Conservation (phyloP, 2,113 vertebrate genomes). For the Festucalex cinctus region DNA sequence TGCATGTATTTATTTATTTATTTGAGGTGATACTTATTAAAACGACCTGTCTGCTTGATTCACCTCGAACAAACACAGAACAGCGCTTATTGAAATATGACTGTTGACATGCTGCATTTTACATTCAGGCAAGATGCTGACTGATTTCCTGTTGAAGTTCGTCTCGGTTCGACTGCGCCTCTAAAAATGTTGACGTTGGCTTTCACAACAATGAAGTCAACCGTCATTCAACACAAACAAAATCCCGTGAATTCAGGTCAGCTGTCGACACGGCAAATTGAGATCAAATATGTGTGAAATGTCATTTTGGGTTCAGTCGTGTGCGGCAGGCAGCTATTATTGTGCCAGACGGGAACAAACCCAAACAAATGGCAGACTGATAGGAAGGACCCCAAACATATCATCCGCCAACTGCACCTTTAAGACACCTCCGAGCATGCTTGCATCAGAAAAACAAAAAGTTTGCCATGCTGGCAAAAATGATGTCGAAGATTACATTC, state of each 20-base stretch:
- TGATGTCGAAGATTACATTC: neutral
- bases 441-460: too few relatives aligned
- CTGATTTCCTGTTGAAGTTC: neutral
- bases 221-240: neutral
- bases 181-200: neutral
- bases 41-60: neutral
- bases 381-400: constrained; percentile 8
- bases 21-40: too few relatives aligned
- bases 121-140: neutral
- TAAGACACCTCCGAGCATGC: neutral
- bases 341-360: neutral
- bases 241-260: neutral
- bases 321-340: neutral
- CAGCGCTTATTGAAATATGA: neutral
- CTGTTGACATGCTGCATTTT: neutral
- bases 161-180: neutral
- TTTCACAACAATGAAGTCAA: neutral
- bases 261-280: neutral
- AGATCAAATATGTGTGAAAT: neutral
- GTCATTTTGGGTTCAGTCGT: neutral
- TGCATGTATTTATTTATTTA: too few relatives aligned
- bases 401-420: neutral
- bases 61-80: neutral
- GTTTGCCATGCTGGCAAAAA: neutral
- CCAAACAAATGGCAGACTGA: constrained; percentile 5